A percentile compares a stretch with the other conserved stretches of the same genome.
These are phyloP conservation scores for Sorex araneus DNA, from an alignment of 2,113 vertebrate genomes.

Conservation along the genomic window DNA sequence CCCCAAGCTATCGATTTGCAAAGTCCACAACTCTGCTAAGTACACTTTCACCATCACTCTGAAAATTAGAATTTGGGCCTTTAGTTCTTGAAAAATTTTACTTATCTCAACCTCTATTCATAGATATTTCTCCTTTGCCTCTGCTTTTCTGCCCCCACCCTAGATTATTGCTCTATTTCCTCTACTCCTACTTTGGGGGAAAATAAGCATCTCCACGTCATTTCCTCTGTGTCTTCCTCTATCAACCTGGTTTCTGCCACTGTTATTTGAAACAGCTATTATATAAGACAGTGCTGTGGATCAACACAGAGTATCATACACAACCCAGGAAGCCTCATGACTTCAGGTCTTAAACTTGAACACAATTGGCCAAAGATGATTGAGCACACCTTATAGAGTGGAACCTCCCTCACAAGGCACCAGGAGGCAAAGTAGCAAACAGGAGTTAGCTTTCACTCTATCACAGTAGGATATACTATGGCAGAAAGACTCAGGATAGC, in stretches of 20 bases:
- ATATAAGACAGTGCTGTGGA: not conserved
- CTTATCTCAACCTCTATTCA: conserved; percentile 10
- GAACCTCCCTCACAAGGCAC: not conserved
- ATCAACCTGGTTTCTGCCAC: not conserved
- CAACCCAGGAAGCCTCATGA: not conserved
- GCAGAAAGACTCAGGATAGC: not conserved
- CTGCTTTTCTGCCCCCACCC: not conserved
- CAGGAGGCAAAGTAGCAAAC: not conserved
- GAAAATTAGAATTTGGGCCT: not conserved
- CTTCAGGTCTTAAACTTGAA: not conserved
- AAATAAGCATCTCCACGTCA: not conserved
- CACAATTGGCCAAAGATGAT: not conserved
- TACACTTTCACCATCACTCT: not conserved
- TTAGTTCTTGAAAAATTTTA: not conserved
- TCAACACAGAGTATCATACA: not conserved
- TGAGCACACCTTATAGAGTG: not conserved
- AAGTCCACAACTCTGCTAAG: not conserved
- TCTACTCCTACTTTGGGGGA: not conserved
- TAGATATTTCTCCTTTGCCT: not conserved
- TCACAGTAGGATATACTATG: no score
- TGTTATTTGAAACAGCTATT: not conserved
- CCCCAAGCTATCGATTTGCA: not conserved
- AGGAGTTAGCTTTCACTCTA: not conserved
- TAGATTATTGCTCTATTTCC: not conserved
- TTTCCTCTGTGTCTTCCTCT: not conserved